Evolutionary conservation across 1,140 invertebrate genomes (phyloP), one percentile per base, ranked within the genome.

Genomic region (Oncopeltus fasciatus): DNA sequence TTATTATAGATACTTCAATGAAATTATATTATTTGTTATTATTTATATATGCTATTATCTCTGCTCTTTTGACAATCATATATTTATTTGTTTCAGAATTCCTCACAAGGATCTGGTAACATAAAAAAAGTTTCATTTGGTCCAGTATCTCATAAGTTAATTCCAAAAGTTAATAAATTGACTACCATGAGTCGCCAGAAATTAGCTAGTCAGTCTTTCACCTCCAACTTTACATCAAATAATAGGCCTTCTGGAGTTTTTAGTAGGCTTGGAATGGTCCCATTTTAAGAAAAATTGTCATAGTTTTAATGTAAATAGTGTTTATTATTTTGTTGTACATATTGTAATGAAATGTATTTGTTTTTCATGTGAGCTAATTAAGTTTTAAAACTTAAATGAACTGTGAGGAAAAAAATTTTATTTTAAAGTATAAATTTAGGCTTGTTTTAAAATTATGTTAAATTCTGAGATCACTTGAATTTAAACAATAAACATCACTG

Each of bases 91-190:
- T 38, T 38, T 38, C 31, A 38, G 31, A 53, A 14, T 14, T 24
- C 21, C 3, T 53, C 24, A 9, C n/a, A n/a, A n/a, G n/a, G n/a
- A n/a, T 53, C 24, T 2, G 49, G 49, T 24, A 24, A 2, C 14
- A 24, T 26, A 26, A 53, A 53, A 53, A 53, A 53, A 26, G 49
- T 53, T 53, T 53, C 49, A 24, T 53, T 53, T 53, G 49, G 49
- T 2, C 26, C 49, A 24, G 49, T 53, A 24, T 53, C 20, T 24
- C 49, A 53, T 16, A 53, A 53, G 24, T 24, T 53, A 21, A 53
- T 53, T 24, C 49, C 49, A 3, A 16, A 24, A 24, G 49, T 24
- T 12, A 53, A 53, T 4, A 53, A 53, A 26, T 24, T 14, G 31
- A 8, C 31, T 38, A 8, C 31, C 5, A 5, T 38, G 31, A 38